Base-by-base conservation (phyloP, 2,113 vertebrate genomes). In the Hemiscyllium ocellatum region DNA sequence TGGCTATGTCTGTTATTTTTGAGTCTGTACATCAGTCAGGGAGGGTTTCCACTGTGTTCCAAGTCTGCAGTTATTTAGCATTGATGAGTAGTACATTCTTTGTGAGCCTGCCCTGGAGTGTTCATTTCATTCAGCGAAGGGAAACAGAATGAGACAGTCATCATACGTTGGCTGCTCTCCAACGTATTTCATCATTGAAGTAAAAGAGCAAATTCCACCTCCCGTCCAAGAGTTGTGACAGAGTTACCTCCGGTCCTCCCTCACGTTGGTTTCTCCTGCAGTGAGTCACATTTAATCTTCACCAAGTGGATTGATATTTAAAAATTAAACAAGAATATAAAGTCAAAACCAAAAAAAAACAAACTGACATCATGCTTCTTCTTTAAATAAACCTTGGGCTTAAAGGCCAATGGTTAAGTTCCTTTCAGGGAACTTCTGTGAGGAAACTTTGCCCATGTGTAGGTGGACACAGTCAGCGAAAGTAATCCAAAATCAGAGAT, bases 181-280 rank as follows among this genome's bases (percentile, higher is more conserved):
- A 90, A 4, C 1, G 33, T 61, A 90, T 33, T 90, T 90, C 52
- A 56, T 61, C 26, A 61, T 56, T n/a, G n/a, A n/a, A n/a, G n/a
- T n/a, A n/a, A n/a, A n/a, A n/a, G n/a, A n/a, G n/a, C n/a, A n/a
- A 15, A 10, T 15, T 66, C 33, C 33, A 37, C 19, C 19, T 93
- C 89, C 6, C n/a, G 33, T 93, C 61, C 89, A 68, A 93, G 89
- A 66, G 66, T 66, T 93, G 89, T 68, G 89, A 93, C 29, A 42
- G 20, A 37, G 17, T 3, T 20, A 33, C 1, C 29, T 29, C 56
- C 26, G 65, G 29, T 37, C 33, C 42, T 15, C 33, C 10, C 12
- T 13, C 52, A 29, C 8, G 26, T 52, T 17, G 87, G 50, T 37
- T 93, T 19, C n/a, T 65, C 13, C 33, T n/a, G 61, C n/a, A 65